Percentiles rank a stretch among this genome's conserved stretches.
Evolutionary conservation across 2,113 vertebrate genomes (phyloP).

Genomic region (Xiphophorus maculatus): DNA sequence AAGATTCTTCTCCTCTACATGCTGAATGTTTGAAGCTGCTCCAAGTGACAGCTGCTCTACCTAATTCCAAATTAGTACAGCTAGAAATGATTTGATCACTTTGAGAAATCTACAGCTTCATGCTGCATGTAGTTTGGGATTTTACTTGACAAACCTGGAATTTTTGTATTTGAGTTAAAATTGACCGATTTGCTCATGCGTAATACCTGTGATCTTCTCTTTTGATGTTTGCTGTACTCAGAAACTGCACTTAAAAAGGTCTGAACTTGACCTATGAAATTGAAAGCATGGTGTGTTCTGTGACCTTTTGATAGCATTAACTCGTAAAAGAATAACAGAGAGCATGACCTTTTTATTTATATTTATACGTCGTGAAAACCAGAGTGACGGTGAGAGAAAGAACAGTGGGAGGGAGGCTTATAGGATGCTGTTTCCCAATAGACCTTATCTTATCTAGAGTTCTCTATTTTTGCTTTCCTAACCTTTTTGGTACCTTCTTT

Average conservation of each 20-base stretch:
- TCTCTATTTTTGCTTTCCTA: conserved; percentile 41
- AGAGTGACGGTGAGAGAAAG: conserved; percentile 3
- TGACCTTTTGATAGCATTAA: conserved; percentile 2
- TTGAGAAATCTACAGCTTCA: neutral
- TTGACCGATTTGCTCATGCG: neutral
- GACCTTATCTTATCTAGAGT: conserved; percentile 40
- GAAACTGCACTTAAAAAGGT: neutral
- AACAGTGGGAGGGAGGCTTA: conserved; percentile 11
- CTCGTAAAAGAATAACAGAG: neutral
- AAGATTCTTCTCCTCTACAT: too few relatives aligned
- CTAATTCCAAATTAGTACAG: too few relatives aligned
- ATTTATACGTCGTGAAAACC: conserved; percentile 9
- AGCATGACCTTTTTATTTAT: conserved; percentile 22
- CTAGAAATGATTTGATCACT: too few relatives aligned
- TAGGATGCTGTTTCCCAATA: conserved; percentile 30
- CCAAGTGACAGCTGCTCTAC: too few relatives aligned
- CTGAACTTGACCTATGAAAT: neutral
- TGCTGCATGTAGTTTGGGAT: too few relatives aligned
- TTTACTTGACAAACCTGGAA: neutral
- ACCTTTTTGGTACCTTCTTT: conserved; percentile 39
- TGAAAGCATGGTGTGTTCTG: neutral
- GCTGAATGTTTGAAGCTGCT: too few relatives aligned
- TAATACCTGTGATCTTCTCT: neutral
- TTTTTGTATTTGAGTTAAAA: neutral
- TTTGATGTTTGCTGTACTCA: neutral